phyloP scores from a whole-genome alignment of 1,140 invertebrate species.

The Spodoptera litura region DNA sequence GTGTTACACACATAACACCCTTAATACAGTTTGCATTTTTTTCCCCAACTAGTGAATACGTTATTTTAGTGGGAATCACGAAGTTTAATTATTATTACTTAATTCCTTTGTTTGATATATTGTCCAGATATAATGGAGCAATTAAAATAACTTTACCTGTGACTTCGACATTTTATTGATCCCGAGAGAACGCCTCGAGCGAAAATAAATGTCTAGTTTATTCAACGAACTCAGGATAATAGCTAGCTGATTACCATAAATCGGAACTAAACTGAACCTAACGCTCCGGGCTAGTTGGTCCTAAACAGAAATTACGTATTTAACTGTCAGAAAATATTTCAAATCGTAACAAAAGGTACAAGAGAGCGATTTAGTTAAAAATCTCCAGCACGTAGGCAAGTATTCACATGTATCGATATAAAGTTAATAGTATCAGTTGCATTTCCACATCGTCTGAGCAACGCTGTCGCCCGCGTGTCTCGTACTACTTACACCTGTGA shows the following conservation, averaged over 20 bases:
- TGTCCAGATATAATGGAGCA: conserved; percentile 1
- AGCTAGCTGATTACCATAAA: conserved; percentile 27
- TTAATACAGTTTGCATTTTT: not conserved
- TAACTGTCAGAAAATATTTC: conserved; percentile 20
- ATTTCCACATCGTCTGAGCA: conserved; percentile 60
- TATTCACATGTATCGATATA: conserved; percentile 20
- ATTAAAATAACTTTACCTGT: conserved; percentile 25
- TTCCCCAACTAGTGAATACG: not conserved
- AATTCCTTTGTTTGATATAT: conserved; percentile 27
- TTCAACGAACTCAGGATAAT: conserved; percentile 29
- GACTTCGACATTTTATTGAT: conserved; percentile 32
- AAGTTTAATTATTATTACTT: conserved; percentile 17
- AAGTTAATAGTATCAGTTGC: conserved; percentile 44
- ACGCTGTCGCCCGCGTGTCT: conserved; percentile 72
- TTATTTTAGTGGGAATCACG: no score
- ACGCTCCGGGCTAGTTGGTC: conserved; percentile 9
- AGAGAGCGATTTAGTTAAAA: not conserved
- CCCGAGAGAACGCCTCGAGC: conserved; percentile 2
- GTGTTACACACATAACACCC: not conserved
- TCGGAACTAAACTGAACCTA: conserved; percentile 20
- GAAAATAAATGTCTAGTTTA: conserved; percentile 30
- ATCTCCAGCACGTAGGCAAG: not conserved
- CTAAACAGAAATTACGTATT: conserved; percentile 12
- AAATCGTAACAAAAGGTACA: not conserved
- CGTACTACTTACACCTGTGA: conserved; percentile 65